Conservation (phyloP, 2,797 vertebrate genomes). For the Cottoperca gobio region DNA sequence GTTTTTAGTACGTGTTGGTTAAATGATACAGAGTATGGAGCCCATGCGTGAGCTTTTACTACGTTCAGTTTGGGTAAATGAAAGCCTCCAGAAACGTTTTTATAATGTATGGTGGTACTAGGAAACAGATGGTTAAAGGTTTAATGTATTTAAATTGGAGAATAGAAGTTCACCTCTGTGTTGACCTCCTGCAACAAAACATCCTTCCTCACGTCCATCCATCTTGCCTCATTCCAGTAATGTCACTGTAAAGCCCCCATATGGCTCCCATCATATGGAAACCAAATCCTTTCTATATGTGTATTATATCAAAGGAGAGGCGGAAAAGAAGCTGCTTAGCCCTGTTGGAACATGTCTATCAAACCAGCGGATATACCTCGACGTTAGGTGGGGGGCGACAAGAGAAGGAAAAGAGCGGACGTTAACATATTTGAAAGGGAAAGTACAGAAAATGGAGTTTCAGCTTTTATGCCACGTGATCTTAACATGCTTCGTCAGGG, state of each 20-base stretch:
- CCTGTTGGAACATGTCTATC: constrained; percentile 15
- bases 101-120: neutral
- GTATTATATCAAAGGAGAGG: constrained; percentile 29
- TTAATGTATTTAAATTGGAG: neutral
- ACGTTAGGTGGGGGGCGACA: neutral
- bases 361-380: neutral
- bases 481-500: neutral
- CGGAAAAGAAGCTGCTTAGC: neutral
- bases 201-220: neutral
- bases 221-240: constrained; percentile 11
- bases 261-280: constrained; percentile 38
- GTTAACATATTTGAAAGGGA: neutral
- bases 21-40: neutral
- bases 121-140: constrained; percentile 29
- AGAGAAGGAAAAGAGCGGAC: neutral
- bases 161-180: neutral
- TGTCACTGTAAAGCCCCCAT: constrained; percentile 1
- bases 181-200: constrained; percentile 13
- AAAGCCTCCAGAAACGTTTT: neutral
- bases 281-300: constrained; percentile 18
- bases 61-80: neutral
- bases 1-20: constrained; percentile 3
- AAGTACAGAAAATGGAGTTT: neutral
- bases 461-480: neutral
- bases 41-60: neutral